phyloP scores from a whole-genome alignment of 1,140 invertebrate species.

The Cherax quadricarinatus region DNA sequence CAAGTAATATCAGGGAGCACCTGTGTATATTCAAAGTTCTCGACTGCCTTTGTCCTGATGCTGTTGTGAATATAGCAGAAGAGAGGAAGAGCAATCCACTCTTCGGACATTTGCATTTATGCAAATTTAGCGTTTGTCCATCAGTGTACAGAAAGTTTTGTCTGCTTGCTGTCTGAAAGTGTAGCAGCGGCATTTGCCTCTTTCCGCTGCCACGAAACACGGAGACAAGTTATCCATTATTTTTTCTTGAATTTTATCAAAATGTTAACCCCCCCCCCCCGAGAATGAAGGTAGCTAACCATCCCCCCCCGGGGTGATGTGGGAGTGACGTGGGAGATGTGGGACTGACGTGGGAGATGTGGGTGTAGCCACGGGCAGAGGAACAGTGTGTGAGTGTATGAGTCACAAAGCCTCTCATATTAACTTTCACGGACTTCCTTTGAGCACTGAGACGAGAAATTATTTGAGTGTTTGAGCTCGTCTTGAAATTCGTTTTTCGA shows the following conservation, averaged over 20 bases:
- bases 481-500: constrained; percentile 31
- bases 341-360: background rate
- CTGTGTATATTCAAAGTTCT: background rate
- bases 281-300: too few species aligned
- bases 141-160: background rate
- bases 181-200: background rate
- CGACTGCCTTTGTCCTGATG: background rate
- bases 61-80: constrained; percentile 9
- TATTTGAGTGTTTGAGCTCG: constrained; percentile 39
- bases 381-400: background rate
- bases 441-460: constrained; percentile 34
- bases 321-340: background rate
- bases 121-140: constrained; percentile 14
- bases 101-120: constrained; percentile 8
- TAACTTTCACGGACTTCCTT: constrained; percentile 23
- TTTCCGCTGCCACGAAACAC: background rate
- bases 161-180: background rate
- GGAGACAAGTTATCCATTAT: background rate
- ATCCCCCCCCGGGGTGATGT: too few species aligned
- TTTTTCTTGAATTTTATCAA: background rate
- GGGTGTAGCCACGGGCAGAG: background rate
- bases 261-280: background rate
- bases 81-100: background rate
- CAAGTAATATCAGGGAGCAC: background rate
- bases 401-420: constrained; percentile 12